A percentile compares a stretch with the other conserved stretches of the same genome.
These are phyloP conservation scores for Manacus vitellinus DNA, from an alignment of 2,113 vertebrate species.

Conservation along the genomic window DNA sequence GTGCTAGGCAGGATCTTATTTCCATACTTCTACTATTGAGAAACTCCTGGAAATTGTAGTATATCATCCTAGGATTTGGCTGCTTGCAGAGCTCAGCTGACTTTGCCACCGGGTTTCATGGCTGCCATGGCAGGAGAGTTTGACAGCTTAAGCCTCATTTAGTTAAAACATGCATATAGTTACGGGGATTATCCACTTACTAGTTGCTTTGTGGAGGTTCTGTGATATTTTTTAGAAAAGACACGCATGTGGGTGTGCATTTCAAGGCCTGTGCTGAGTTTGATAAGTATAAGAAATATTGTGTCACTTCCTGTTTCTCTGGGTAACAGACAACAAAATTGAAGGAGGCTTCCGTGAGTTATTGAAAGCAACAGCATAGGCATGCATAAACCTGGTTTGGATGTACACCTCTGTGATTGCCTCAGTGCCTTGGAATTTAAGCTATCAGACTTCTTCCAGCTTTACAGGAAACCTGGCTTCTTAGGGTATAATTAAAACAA, in stretches of 20 bases:
- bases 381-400: background rate
- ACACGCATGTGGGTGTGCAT: accelerated
- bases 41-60: background rate
- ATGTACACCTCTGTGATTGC: background rate
- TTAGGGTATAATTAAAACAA: background rate
- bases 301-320: background rate
- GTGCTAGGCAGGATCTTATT: background rate
- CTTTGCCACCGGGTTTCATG: background rate
- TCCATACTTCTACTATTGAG: background rate
- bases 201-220: background rate
- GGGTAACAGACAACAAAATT: background rate
- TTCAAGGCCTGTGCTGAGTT: background rate
- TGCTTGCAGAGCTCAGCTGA: background rate
- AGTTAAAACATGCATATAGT: background rate
- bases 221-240: background rate
- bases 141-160: background rate
- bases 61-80: background rate
- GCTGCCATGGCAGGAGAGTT: accelerated
- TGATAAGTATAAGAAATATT: background rate
- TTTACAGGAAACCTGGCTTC: background rate
- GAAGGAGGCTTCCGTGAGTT: background rate
- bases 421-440: background rate
- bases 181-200: background rate
- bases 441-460: background rate
- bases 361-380: background rate